Evolutionary conservation across 1,140 invertebrate genomes (phyloP), one percentile per base, ranked within the genome.

Genomic region (Aradophagus sp.): DNA sequence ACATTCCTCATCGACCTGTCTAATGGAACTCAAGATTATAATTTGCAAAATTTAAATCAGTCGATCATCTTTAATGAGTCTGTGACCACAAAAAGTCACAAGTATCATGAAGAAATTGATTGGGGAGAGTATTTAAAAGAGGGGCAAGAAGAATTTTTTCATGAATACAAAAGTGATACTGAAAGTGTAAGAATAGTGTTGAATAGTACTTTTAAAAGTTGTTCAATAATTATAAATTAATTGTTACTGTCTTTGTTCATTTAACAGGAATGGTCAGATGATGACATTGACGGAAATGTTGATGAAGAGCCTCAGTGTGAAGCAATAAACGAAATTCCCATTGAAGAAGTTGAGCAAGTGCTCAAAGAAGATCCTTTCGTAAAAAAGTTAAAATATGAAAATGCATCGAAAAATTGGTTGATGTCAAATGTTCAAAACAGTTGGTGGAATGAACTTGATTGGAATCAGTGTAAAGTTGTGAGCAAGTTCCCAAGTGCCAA

Each of bases 101-200:
- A 73, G 17, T 74, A 73, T 13, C 39, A 63, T 2, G 80, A 86
- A 41, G 81, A 84, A 56, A 83, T 86, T 44, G 80, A 86, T 56
- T 86, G 84, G 85, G 76, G 52, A 1, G 55, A 80, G 12, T 84
- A 86, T 76, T 76, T 86, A n/a, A 83, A 78, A 35, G 85, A 85
- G 45, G 84, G 80, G 0, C 70, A 84, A 27, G 72, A 80, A 3
- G 68, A 81, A 2, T 86, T 84, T 62, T 82, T 82, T 45, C 50
- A 34, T 14, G 42, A 83, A 58, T 86, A 80, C 72, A 47, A 77
- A 38, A 83, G 78, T 27, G 76, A 76, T 13, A 77, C 73, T 26
- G 80, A 84, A 6, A 81, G 76, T 68, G 84, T 84, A 75, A 75
- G 68, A 62, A 48, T 45, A 17, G 8, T 48, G 13, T 17, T 13